A percentile compares a stretch with the other conserved stretches of the same genome.
Evolutionary conservation across 2,797 vertebrate species (phyloP).

Genomic region (Rachycentron canadum): DNA sequence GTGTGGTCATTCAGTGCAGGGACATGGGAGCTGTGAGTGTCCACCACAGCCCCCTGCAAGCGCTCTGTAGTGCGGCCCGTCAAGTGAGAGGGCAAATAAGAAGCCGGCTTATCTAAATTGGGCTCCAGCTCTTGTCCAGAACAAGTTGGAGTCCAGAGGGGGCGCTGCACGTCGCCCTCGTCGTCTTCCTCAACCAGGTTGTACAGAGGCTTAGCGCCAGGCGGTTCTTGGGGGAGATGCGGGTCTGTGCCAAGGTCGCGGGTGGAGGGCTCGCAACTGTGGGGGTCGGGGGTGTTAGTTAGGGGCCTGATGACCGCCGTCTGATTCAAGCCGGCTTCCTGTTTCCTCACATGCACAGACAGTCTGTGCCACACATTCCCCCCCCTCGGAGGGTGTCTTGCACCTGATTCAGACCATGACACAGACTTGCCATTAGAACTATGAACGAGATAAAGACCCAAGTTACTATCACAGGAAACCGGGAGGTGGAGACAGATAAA

Average conservation of each 20-base stretch:
- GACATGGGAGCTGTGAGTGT: slow-evolving; percentile 86
- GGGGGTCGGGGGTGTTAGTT: slow-evolving; percentile 93
- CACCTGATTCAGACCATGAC: slow-evolving; percentile 99
- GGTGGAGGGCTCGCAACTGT: slow-evolving; percentile 82
- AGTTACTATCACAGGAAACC: slow-evolving; percentile 86
- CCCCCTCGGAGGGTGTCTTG: slow-evolving; percentile 95
- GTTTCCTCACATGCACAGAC: slow-evolving; percentile 99
- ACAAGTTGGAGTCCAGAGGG: slow-evolving; percentile 78
- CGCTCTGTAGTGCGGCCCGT: slow-evolving; percentile 83
- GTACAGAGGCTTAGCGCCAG: slow-evolving; percentile 91
- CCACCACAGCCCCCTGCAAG: slow-evolving; percentile 87
- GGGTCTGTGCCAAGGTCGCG: slow-evolving; percentile 89
- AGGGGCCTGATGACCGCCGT: slow-evolving; percentile 99
- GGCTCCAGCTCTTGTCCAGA: slow-evolving; percentile 81
- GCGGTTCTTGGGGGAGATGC: slow-evolving; percentile 89
- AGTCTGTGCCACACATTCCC: slow-evolving; percentile 99
- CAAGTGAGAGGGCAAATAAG: slow-evolving; percentile 84
- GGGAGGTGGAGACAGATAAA: slow-evolving; percentile 66
- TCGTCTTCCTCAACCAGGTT: slow-evolving; percentile 90
- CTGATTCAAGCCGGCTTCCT: slow-evolving; percentile 98
- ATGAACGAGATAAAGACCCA: slow-evolving; percentile 97
- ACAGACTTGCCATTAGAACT: slow-evolving; percentile 99
- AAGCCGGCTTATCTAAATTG: slow-evolving; percentile 83
- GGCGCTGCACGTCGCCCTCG: slow-evolving; percentile 75
- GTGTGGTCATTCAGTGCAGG: slow-evolving; percentile 80